Evolutionary conservation across 2,113 vertebrate genomes (phyloP), one percentile per base, ranked within the genome.

Genomic region (Scartelaos histophorus): DNA sequence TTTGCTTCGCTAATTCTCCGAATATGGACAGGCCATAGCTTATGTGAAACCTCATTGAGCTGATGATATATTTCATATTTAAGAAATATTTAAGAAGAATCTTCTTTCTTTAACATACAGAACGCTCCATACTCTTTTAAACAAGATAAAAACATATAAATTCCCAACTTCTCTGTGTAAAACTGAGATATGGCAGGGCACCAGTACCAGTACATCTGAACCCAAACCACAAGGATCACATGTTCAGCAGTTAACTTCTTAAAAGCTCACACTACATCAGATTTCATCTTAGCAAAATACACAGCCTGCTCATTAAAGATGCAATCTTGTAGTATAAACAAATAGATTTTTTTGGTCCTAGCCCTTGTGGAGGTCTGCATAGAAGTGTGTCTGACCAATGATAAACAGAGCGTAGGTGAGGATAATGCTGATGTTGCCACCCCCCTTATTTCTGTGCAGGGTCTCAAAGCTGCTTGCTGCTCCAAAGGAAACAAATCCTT

Each of bases 401-500:
- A 78, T 75, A 70, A 57, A 81, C 76, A 54, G 16, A 70, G 71
- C 46, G 69, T 76, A 83, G 21, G 73, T 76, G 72, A 77, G 74
- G 75, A 73, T 49, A 13, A 0, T 54, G 79, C 74, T 77, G 73
- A 70, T 64, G 60, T 68, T 66, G 21, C 65, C 38, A 47, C 70
- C 76, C 69, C 66, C 67, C 3, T 76, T 74, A 68, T 61, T 35
- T 75, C 67, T 62, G 22, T 19, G 9, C 45, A 72, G 66, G 34
- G 60, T 67, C 69, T 38, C 65, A 64, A 49, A 83, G 54, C 64
- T 25, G 3, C 13, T 7, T 29, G 51, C 71, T 5, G 47, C 70
- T 86, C 85, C 88, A 90, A 82, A 80, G 71, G 68, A 73, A 87
- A 87, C 67, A 88, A 49, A 75, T 61, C 35, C 60, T 67, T 67